Conservation (phyloP, 2,113 vertebrate species). For the Amphiprion percula region DNA sequence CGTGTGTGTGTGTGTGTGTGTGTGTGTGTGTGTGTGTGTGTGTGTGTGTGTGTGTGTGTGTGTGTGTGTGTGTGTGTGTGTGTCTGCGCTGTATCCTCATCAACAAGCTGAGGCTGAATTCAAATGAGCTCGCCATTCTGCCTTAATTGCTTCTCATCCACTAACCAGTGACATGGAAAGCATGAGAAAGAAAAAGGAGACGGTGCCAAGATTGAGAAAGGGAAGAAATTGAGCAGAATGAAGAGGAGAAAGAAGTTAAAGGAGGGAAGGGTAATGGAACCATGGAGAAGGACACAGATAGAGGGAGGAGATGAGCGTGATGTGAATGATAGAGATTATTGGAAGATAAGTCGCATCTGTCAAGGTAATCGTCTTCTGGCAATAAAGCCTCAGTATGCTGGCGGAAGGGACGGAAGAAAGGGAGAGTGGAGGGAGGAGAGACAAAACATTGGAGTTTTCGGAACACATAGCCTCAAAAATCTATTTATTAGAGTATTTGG, state of each 20-base stretch:
- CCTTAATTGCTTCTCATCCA: constrained; percentile 55
- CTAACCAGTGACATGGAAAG: constrained; percentile 39
- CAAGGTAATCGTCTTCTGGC: constrained; percentile 67
- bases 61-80: not conserved
- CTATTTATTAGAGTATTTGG: not conserved
- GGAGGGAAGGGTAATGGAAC: constrained; percentile 49
- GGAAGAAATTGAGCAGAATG: constrained; percentile 49
- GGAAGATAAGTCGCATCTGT: constrained; percentile 65
- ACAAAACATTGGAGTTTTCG: not conserved
- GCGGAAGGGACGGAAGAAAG: constrained; percentile 3
- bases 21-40: not conserved
- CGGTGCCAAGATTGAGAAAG: constrained; percentile 7
- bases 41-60: not conserved
- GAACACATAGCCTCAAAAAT: not conserved
- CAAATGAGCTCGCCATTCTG: constrained; percentile 44
- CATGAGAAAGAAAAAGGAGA: constrained; percentile 12
- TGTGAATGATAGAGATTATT: constrained; percentile 64
- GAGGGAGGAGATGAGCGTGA: constrained; percentile 57
- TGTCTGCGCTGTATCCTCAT: constrained; percentile 4
- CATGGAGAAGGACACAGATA: constrained; percentile 42
- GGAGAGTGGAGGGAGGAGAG: constrained; percentile 1
- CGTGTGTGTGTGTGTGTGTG: not conserved
- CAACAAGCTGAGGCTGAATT: constrained; percentile 15
- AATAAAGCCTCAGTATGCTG: constrained; percentile 53
- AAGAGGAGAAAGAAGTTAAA: constrained; percentile 20